Conservation (phyloP, 2,888 invertebrate species). For the Taenaris catops region DNA sequence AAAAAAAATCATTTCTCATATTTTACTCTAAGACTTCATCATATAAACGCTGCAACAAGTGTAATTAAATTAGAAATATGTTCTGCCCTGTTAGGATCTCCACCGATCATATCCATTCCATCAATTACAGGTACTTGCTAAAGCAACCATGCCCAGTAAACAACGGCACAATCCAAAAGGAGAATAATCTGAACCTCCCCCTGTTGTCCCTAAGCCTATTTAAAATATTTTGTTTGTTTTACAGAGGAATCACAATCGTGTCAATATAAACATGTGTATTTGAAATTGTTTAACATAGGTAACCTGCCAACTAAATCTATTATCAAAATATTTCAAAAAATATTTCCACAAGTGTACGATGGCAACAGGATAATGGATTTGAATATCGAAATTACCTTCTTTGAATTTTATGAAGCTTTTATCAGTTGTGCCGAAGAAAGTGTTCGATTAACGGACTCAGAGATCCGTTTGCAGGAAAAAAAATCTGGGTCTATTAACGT, state of each 20-base stretch:
- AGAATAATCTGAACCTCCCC: too few species aligned
- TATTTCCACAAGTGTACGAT: slow-evolving; percentile 69
- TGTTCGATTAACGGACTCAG: slow-evolving; percentile 38
- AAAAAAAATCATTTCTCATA: too few species aligned
- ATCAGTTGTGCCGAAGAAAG: slow-evolving; percentile 61
- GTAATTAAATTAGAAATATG: too few species aligned
- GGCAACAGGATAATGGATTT: slow-evolving; percentile 58
- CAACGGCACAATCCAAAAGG: too few species aligned
- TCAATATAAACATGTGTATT: slow-evolving; percentile 13
- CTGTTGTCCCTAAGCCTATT: too few species aligned
- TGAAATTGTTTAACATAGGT: slow-evolving; percentile 53
- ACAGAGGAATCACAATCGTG: slow-evolving; percentile 34
- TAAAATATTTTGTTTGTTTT: slow-evolving; percentile 20
- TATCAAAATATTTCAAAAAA: slow-evolving; percentile 45
- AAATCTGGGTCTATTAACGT: not conserved
- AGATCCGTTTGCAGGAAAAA: slow-evolving; percentile 11
- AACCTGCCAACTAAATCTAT: slow-evolving; percentile 51
- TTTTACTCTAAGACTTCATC: too few species aligned
- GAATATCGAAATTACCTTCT: slow-evolving; percentile 75
- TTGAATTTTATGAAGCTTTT: slow-evolving; percentile 81
- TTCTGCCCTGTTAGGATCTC: too few species aligned
- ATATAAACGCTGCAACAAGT: too few species aligned
- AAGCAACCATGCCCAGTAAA: too few species aligned
- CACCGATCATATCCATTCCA: too few species aligned
- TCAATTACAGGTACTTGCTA: too few species aligned